A percentile compares a stretch with the other conserved stretches of the same genome.
These are phyloP conservation scores for Parnassius glacialis DNA, from an alignment of 2,888 invertebrate genomes.

Conservation along the genomic window DNA sequence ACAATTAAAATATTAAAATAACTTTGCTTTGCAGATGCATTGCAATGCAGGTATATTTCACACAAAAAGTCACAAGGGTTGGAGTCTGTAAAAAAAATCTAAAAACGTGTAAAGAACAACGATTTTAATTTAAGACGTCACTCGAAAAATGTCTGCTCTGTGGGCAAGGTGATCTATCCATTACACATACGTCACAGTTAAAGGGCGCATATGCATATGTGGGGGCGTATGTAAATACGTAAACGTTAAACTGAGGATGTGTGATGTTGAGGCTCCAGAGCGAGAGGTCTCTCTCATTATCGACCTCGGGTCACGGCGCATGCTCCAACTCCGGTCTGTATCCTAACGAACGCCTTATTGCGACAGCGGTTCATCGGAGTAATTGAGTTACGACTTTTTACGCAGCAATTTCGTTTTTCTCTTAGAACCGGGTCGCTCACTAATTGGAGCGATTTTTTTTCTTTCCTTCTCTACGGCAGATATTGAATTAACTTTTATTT, in stretches of 20 bases:
- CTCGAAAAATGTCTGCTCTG: constrained; percentile 27
- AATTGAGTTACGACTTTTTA: constrained; percentile 81
- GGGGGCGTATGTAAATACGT: constrained; percentile 77
- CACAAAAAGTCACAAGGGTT: neutral
- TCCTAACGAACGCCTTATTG: constrained; percentile 78
- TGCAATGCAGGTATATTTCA: neutral
- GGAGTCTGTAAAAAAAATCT: neutral
- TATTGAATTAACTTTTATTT: constrained; percentile 74
- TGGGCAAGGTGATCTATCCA: constrained; percentile 29
- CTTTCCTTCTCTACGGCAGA: constrained; percentile 61
- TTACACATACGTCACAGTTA: constrained; percentile 48
- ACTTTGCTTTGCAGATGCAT: neutral
- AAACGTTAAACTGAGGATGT: constrained; percentile 78
- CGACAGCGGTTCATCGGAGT: constrained; percentile 77
- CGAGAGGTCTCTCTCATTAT: constrained; percentile 79
- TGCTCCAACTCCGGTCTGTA: constrained; percentile 69
- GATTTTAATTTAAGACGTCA: too few relatives aligned
- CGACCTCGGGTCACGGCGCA: constrained; percentile 81
- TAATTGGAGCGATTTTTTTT: constrained; percentile 72
- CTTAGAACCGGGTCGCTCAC: constrained; percentile 73
- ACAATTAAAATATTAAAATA: too few relatives aligned
- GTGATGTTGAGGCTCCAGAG: constrained; percentile 74
- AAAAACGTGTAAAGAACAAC: neutral
- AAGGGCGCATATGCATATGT: constrained; percentile 77
- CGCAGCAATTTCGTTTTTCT: constrained; percentile 79